Base-by-base conservation (phyloP, 2,113 vertebrate genomes). In the Setophaga kirtlandii region DNA sequence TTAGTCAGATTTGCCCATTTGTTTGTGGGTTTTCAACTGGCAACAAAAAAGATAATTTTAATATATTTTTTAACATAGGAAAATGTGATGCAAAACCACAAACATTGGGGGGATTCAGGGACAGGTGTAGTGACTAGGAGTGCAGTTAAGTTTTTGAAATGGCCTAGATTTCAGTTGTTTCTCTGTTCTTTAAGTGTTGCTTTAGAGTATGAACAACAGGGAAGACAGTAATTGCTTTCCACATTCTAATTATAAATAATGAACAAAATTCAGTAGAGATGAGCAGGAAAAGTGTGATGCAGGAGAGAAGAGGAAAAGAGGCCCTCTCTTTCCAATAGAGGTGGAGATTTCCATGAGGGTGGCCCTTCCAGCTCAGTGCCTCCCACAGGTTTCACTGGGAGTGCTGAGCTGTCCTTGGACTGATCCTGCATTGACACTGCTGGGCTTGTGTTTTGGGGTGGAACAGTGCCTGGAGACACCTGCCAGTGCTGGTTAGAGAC, bases 1-100 rank as follows among this genome's bases (percentile, higher is more conserved):
- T 96, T 96, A 95, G 84, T 97, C 95, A 97, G 90, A 93, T 91
- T 94, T 91, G 50, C 94, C 90, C 64, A 17, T 93, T 95, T 91
- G 53, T 87, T 90, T 79, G 91, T 6, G 63, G 89, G 84, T 92
- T 94, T 93, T 91, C 92, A 96, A 88, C 85, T 85, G 56, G 71
- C 63, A 95, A 75, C 30, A 88, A 52, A 87, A 83, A 42, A 80
- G 42, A 78, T n/a, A 35, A 44, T 86, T 85, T 84, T 58, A 50
- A 67, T 60, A 3, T 87, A n/a, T 68, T 65, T 76, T 75, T 60
- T 55, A 52, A 81, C 9, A 0, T 81, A 93, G 96, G 93, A 96
- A 97, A 97, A 92, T 93, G 37, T 96, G 85, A 95, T 93, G 64
- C 65, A 96, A 90, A 95, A 52, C 87, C 94, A 86, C 85, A 88